Percentiles rank a stretch among this genome's conserved stretches.
phyloP scores from a whole-genome alignment of 2,888 invertebrate species.

The Meliscaeva auricollis region DNA sequence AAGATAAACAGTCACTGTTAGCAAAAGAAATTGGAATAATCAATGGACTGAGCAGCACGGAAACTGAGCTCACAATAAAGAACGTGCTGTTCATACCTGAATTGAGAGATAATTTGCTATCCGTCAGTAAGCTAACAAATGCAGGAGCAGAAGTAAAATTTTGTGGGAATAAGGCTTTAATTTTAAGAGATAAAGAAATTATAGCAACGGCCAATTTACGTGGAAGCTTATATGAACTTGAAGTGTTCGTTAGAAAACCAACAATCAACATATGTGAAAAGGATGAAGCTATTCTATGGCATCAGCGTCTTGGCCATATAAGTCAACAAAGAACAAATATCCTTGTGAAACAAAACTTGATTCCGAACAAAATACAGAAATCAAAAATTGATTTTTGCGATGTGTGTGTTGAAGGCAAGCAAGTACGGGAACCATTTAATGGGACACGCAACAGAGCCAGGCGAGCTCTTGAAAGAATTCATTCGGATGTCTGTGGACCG shows the following conservation, averaged over 20 bases:
- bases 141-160: conserved; percentile 42
- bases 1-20: conserved; percentile 35
- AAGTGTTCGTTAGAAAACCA: too few species aligned
- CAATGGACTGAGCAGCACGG: conserved; percentile 11
- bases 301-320: too few species aligned
- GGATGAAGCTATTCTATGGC: too few species aligned
- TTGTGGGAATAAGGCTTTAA: conserved; percentile 16
- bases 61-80: conserved; percentile 24
- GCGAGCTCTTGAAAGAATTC: conserved; percentile 43
- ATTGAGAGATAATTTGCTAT: conserved; percentile 44
- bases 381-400: background rate
- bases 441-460: conserved; percentile 12
- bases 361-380: too few species aligned
- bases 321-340: too few species aligned
- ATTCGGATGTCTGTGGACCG: conserved; percentile 61
- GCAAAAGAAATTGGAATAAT: conserved; percentile 20
- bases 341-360: too few species aligned
- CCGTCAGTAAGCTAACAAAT: conserved; percentile 45
- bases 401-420: conserved; percentile 28
- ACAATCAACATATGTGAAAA: too few species aligned
- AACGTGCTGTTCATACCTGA: conserved; percentile 45
- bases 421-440: conserved; percentile 45
- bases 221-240: too few species aligned
- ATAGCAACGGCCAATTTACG: too few species aligned
- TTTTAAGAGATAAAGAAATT: conserved; percentile 1